Evolutionary conservation across 2,113 vertebrate species (phyloP).

Genomic region (Poicephalus meyeri): DNA sequence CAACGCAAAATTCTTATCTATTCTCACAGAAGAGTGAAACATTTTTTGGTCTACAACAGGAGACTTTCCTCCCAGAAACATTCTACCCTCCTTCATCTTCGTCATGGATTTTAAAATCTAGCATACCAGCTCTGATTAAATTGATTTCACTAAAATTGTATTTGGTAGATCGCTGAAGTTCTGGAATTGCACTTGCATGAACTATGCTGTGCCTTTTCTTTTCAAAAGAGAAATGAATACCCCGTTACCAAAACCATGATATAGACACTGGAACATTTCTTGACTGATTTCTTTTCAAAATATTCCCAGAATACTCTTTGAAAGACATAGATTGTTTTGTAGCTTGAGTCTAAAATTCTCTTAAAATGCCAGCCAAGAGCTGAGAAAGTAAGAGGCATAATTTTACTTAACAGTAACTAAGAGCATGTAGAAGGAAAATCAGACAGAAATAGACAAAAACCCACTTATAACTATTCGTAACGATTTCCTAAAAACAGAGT

Average conservation of each 20-base stretch:
- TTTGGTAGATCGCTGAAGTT: neutral
- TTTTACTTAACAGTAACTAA: neutral
- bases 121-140: neutral
- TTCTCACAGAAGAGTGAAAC: neutral
- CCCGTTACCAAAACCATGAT: neutral
- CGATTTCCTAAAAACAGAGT: neutral
- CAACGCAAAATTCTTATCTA: neutral
- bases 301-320: neutral
- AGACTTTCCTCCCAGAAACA: neutral
- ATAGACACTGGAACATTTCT: neutral
- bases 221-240: neutral
- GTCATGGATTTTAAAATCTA: neutral
- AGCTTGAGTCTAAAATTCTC: neutral
- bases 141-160: neutral
- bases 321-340: neutral
- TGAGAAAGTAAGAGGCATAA: neutral
- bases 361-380: neutral
- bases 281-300: neutral
- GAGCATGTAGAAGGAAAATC: neutral
- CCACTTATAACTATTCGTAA: neutral
- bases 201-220: neutral
- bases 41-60: neutral
- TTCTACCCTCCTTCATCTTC: neutral
- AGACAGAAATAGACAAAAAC: neutral
- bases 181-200: fast-evolving